Evolutionary conservation across 1,140 invertebrate genomes (phyloP).

Genomic region (Conopomorpha cramerella): DNA sequence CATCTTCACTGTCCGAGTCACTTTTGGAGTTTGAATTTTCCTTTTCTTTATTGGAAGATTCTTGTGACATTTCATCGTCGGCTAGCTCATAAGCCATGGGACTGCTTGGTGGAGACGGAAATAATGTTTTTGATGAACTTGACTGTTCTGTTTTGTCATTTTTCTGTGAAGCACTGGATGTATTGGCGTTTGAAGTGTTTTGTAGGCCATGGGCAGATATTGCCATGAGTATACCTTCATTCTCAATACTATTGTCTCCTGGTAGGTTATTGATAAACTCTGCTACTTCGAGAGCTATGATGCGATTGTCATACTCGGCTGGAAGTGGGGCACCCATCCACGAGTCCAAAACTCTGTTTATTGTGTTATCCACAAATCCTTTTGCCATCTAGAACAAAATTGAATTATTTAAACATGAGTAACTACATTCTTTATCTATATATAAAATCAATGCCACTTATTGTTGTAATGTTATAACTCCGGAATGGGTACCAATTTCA

Average conservation of each 20-base stretch:
- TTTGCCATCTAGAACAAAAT: conserved; percentile 65
- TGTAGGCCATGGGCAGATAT: conserved; percentile 67
- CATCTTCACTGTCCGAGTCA: too few species aligned
- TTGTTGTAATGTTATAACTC: too few species aligned
- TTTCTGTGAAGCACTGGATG: conserved; percentile 12
- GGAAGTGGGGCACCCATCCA: conserved; percentile 60
- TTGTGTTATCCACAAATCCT: conserved; percentile 73
- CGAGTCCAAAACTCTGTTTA: conserved; percentile 70
- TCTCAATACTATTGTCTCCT: conserved; percentile 62
- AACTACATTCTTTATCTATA: too few species aligned
- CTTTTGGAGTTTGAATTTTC: too few species aligned
- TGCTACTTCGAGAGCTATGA: conserved; percentile 50
- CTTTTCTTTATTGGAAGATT: too few species aligned
- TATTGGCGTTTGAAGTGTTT: conserved; percentile 22
- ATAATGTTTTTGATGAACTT: conserved; percentile 10
- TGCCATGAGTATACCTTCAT: conserved; percentile 70
- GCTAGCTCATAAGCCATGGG: conserved; percentile 21
- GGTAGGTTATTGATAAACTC: conserved; percentile 60
- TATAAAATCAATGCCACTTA: too few species aligned
- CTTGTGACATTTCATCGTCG: conserved; percentile 26
- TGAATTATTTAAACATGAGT: too few species aligned
- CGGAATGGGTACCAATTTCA: too few species aligned
- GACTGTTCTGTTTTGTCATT: conserved; percentile 3
- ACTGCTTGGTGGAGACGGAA: conserved; percentile 19
- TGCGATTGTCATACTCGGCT: conserved; percentile 28